phyloP scores from a whole-genome alignment of 2,797 vertebrate species.

The Leucoraja ocellata region DNA sequence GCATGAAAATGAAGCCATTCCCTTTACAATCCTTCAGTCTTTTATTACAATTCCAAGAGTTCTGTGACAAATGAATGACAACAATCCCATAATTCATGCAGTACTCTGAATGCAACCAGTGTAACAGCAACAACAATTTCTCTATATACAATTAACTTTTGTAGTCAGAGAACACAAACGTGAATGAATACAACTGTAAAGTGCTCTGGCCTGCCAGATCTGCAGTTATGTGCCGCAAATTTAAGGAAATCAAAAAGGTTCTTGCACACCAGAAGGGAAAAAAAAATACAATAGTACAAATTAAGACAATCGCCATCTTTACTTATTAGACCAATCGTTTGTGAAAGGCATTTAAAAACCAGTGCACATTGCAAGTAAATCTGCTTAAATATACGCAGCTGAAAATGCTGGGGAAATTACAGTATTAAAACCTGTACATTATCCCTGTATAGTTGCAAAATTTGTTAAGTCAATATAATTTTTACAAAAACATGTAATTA shows the following conservation, averaged over 20 bases:
- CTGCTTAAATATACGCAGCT: not conserved
- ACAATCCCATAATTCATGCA: slow-evolving; percentile 53
- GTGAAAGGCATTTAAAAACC: slow-evolving; percentile 6
- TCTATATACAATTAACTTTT: slow-evolving; percentile 52
- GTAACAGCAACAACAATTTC: slow-evolving; percentile 38
- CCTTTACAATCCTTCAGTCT: slow-evolving; percentile 27
- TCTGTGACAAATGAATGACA: slow-evolving; percentile 42
- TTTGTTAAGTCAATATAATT: slow-evolving; percentile 17
- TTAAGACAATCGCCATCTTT: slow-evolving; percentile 18
- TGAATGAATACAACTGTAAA: slow-evolving; percentile 46
- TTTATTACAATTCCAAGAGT: slow-evolving; percentile 36
- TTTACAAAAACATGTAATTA: slow-evolving; percentile 35
- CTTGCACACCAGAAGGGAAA: not conserved
- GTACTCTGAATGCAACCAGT: slow-evolving; percentile 46
- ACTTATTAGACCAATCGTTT: not conserved
- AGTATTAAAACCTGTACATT: slow-evolving; percentile 26
- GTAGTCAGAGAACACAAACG: slow-evolving; percentile 50
- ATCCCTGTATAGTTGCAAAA: not conserved
- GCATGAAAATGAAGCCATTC: not conserved
- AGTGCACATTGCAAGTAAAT: slow-evolving; percentile 27
- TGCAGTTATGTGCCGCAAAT: slow-evolving; percentile 21
- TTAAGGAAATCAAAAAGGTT: slow-evolving; percentile 13
- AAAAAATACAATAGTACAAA: slow-evolving; percentile 8
- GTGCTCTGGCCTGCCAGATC: slow-evolving; percentile 56
- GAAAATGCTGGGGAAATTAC: not conserved